Base-by-base conservation (phyloP, 1,140 invertebrate genomes). In the Acromyrmex echinatior region DNA sequence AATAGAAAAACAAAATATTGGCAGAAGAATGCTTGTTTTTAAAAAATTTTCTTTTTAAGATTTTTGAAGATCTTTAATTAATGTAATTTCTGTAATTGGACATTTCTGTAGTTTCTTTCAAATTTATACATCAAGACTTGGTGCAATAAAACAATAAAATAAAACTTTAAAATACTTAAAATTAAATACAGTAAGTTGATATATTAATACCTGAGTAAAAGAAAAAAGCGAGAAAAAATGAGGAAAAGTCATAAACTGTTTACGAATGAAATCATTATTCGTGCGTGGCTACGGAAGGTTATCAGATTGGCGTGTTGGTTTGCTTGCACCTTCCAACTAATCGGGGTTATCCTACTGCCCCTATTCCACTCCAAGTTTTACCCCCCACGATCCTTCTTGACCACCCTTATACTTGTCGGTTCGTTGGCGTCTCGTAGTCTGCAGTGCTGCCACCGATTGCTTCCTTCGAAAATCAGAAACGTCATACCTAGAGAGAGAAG, bases 381-480 rank as follows among this genome's bases (percentile, higher is more conserved):
- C 10, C 31, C 31, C 31, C 39, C 70, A 35, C 70, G 9, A 39
- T 28, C n/a, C 68, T 66, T 25, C 53, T 58, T 73, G 31, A 35
- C 51, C 66, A 14, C 28, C 28, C n/a, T 28, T 39, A 3, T 49
- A 31, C 21, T 53, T 25, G 62, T 74, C 28, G 28, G 56, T 62
- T 21, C 7, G 25, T 49, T 65, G 6, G 62, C 45, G 63, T 79
- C 82, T 74, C 58, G 56, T 63, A 53, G 39, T 74, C 53, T 71
- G 66, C 78, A 56, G 86, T 86, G 86, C 86, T 86, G 86, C 86
- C 86, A 86, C 78, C 86, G 70, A 62, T 81, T 68, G 66, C 16
- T 45, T 73, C 18, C 86, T 82, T 82, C 31, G 65, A 86, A 86
- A 82, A 73, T 86, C 35, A 82, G 86, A 58, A 86, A 82, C 56